phyloP scores from a whole-genome alignment of 1,140 invertebrate species.

The Heterodera schachtii region DNA sequence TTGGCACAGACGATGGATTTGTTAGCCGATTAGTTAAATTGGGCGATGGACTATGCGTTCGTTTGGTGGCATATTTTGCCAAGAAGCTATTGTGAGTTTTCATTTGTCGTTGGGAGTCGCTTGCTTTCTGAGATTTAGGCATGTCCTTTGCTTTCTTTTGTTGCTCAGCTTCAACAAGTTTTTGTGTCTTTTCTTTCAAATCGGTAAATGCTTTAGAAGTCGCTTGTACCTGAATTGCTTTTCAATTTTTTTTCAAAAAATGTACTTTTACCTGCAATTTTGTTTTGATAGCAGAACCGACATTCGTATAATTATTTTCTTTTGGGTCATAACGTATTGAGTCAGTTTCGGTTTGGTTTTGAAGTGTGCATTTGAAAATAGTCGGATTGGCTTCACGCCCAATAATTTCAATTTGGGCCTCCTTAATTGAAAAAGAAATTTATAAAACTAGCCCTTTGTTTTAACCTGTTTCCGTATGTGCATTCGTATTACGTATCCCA shows the following conservation, averaged over 20 bases:
- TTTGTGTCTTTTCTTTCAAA: slow-evolving; percentile 48
- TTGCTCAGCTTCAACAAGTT: slow-evolving; percentile 43
- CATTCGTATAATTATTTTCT: slow-evolving; percentile 31
- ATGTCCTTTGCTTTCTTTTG: slow-evolving; percentile 44
- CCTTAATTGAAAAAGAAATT: slow-evolving; percentile 5
- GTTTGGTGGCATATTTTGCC: slow-evolving; percentile 21
- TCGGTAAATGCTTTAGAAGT: slow-evolving; percentile 47
- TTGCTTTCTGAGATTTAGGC: slow-evolving; percentile 18
- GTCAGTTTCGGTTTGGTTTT: slow-evolving; percentile 30
- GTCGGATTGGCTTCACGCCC: background rate
- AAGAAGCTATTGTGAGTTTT: background rate
- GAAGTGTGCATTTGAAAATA: slow-evolving; percentile 28
- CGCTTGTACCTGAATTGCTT: slow-evolving; percentile 43
- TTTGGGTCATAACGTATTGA: slow-evolving; percentile 28
- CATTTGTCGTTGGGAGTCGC: background rate
- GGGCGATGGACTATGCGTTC: slow-evolving; percentile 14
- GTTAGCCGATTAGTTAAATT: background rate
- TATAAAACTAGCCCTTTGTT: background rate
- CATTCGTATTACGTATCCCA: slow-evolving; percentile 7
- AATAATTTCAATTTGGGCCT: slow-evolving; percentile 18
- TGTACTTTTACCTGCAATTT: slow-evolving; percentile 15
- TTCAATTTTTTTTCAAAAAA: background rate
- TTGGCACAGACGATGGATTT: background rate
- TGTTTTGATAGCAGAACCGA: slow-evolving; percentile 22
- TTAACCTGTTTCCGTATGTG: slow-evolving; percentile 20